Evolutionary conservation across 2,113 vertebrate species (phyloP), one percentile per base, ranked within the genome.

Genomic region (Periophthalmodon schlosseri): DNA sequence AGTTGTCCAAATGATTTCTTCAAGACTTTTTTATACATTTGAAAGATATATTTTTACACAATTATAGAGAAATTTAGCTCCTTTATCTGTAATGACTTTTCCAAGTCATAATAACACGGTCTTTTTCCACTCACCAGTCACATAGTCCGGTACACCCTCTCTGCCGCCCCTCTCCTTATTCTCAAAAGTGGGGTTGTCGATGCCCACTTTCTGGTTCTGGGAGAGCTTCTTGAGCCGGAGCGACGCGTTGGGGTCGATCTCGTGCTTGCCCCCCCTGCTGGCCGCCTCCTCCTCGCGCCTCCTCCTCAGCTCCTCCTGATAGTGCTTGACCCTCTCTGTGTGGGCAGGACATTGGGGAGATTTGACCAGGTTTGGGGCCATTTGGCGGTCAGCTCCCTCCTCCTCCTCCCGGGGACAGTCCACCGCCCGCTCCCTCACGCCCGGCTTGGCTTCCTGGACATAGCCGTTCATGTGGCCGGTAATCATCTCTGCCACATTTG

Each of bases 131-230:
- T 90, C 80, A 91, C 89, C 90, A 0, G 70, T 74, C 14, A 81
- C 74, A 36, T 70, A 78, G 68, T 83, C 94, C 89, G 93, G 67
- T 75, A 91, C 84, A 87, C 91, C 86, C 79, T 94, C 89, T 94
- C 92, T 88, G 92, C 93, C 81, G 92, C 86, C 76, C 86, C 90
- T 94, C 91, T 99, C 96, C 70, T 95, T 95, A 16, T 92, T 95
- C 64, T 98, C 96, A 81, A 98, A 98, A 77, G 95, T 98, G 67
- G 96, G 96, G 83, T 98, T 98, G 91, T 98, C 96, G 80, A 97
- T 96, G 91, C 96, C 97, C 88, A 94, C 95, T 86, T 96, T 97
- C 69, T 83, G 95, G 89, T 96, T 96, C 68, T 98, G 95, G 8
- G 96, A 94, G 80, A 98, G 89, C 81, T 97, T 97, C 88, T 96